phyloP scores from a whole-genome alignment of 2,888 invertebrate species.

The Alcis repandata region DNA sequence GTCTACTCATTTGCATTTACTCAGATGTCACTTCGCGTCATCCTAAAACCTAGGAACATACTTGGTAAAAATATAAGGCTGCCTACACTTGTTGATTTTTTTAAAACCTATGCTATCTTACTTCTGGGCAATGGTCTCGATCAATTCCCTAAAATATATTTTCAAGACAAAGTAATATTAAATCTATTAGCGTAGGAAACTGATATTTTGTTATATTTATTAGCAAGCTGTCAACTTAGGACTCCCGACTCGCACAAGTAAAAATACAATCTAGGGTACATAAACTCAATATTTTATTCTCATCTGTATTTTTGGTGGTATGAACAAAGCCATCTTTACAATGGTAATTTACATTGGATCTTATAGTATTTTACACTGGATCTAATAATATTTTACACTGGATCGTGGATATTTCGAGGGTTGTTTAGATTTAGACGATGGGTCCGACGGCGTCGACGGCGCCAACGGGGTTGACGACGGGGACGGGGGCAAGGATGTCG shows the following conservation, averaged over 20 bases:
- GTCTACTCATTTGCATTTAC: too few species aligned
- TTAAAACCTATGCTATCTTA: too few species aligned
- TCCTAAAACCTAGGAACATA: too few species aligned
- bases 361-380: conserved; percentile 1
- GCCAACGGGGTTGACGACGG: conserved; percentile 44
- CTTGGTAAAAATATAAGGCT: background rate
- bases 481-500: conserved; percentile 44
- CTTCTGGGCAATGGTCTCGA: too few species aligned
- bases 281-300: conserved; percentile 33
- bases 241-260: background rate
- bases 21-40: too few species aligned
- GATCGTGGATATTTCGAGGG: background rate
- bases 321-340: background rate
- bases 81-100: too few species aligned
- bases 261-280: conserved; percentile 24
- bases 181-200: too few species aligned
- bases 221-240: too few species aligned
- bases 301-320: conserved; percentile 27
- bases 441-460: conserved; percentile 42
- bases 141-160: too few species aligned
- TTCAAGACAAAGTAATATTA: too few species aligned
- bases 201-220: background rate
- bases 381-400: conserved; percentile 19
- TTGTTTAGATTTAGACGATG: conserved; percentile 26
- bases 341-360: background rate